phyloP scores from a whole-genome alignment of 2,888 invertebrate genomes.

The Gonocerus acuteangulatus region DNA sequence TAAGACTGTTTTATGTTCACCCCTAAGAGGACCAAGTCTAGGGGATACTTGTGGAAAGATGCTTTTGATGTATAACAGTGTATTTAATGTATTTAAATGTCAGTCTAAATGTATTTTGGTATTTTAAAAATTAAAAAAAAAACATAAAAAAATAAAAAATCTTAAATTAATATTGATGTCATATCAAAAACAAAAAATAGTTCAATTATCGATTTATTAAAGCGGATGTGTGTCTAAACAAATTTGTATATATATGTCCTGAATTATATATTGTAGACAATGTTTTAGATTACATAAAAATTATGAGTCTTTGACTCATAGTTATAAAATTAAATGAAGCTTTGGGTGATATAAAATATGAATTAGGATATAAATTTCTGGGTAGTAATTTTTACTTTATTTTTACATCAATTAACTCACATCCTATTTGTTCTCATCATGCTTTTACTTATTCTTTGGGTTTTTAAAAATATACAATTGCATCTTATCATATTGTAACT shows the following conservation, averaged over 20 bases:
- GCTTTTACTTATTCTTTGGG: too few species aligned
- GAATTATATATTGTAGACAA: constrained; percentile 17
- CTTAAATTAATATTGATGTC: constrained; percentile 24
- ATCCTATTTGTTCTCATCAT: too few species aligned
- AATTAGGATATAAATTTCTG: constrained; percentile 24
- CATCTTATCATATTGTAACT: too few species aligned
- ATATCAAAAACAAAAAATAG: constrained; percentile 28
- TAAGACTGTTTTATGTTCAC: constrained; percentile 33
- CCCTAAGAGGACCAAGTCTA: constrained; percentile 29
- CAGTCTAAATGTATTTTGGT: constrained; percentile 35
- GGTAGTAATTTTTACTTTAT: constrained; percentile 21
- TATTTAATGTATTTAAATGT: constrained; percentile 27
- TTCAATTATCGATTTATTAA: constrained; percentile 20
- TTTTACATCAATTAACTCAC: too few species aligned
- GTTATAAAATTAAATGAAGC: constrained; percentile 20
- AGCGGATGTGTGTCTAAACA: constrained; percentile 16
- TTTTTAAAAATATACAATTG: too few species aligned
- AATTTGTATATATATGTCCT: constrained; percentile 27
- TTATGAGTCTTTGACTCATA: constrained; percentile 22
- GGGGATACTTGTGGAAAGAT: constrained; percentile 22
- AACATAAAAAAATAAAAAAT: constrained; percentile 14
- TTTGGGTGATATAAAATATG: constrained; percentile 30
- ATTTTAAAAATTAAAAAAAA: constrained; percentile 23
- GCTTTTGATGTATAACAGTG: constrained; percentile 34
- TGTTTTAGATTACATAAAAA: constrained; percentile 18